phyloP scores from a whole-genome alignment of 2,888 invertebrate genomes.

The Drosophila leonis region DNA sequence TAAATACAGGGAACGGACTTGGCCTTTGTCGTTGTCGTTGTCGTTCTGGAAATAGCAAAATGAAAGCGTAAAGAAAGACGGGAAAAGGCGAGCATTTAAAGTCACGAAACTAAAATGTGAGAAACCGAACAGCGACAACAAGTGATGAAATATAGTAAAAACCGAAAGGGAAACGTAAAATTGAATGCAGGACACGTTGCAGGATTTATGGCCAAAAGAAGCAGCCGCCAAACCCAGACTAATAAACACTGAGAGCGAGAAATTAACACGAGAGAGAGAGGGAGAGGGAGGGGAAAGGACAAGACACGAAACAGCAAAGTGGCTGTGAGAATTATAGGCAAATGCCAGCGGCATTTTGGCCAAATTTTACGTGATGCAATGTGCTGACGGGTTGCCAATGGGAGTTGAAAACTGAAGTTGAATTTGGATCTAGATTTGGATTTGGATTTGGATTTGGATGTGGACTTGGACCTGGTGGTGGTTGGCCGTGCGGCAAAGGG shows the following conservation, averaged over 20 bases:
- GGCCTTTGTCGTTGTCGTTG: background rate
- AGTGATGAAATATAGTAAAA: slow-evolving; percentile 25
- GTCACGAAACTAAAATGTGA: slow-evolving; percentile 28
- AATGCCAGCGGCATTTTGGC: slow-evolving; percentile 50
- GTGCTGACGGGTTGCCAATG: slow-evolving; percentile 23
- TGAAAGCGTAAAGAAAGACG: background rate
- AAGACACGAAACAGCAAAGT: slow-evolving; percentile 34
- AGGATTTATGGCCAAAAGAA: slow-evolving; percentile 67
- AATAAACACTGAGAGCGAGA: slow-evolving; percentile 59
- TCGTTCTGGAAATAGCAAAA: background rate
- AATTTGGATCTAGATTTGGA: slow-evolving; percentile 18
- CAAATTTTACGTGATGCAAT: slow-evolving; percentile 60
- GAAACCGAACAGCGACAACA: slow-evolving; percentile 16
- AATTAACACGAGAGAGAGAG: slow-evolving; percentile 44
- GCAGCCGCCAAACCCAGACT: slow-evolving; percentile 67
- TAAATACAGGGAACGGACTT: background rate
- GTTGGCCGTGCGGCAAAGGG: slow-evolving; percentile 59
- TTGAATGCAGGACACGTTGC: slow-evolving; percentile 74
- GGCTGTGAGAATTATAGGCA: slow-evolving; percentile 51
- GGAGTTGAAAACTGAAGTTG: slow-evolving; percentile 13
- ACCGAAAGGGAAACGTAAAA: slow-evolving; percentile 42
- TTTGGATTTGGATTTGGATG: slow-evolving; percentile 17
- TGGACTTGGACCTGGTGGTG: slow-evolving; percentile 26
- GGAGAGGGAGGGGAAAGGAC: background rate
- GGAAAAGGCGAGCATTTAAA: slow-evolving; percentile 19